phyloP scores from a whole-genome alignment of 92 coral and sea anemone species.

The Isaurus tuberculatus region DNA sequence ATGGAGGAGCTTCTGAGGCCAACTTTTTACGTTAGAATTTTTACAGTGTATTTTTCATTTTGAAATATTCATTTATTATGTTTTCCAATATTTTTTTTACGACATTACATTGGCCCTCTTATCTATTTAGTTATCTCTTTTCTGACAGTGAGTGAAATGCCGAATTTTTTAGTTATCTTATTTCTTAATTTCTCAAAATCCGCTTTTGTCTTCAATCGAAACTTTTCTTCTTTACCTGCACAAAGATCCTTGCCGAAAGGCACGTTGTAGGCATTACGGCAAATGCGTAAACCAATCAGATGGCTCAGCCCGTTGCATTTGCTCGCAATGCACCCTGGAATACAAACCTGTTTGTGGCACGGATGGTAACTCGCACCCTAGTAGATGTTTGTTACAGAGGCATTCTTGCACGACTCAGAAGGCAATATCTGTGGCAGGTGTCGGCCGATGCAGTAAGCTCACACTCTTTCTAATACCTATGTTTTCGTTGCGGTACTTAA shows the following conservation, averaged over 20 bases:
- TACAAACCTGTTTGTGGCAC: constrained; percentile 91
- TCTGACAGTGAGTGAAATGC: neutral
- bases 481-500: no score
- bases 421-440: constrained; percentile 59
- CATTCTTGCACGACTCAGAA: constrained; percentile 73
- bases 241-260: constrained; percentile 79
- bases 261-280: constrained; percentile 79
- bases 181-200: neutral
- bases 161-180: neutral
- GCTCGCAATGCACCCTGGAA: constrained; percentile 78
- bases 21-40: neutral
- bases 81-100: neutral
- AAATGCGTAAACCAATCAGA: constrained; percentile 68
- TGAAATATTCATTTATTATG: neutral
- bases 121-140: neutral
- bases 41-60: neutral
- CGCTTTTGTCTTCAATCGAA: neutral
- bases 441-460: constrained; percentile 92
- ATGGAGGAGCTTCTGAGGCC: no score
- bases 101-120: neutral
- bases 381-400: constrained; percentile 76
- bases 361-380: constrained; percentile 81
- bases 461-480: no score
- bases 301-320: constrained; percentile 77
- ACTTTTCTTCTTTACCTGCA: neutral